Conservation (phyloP, 2,797 vertebrate genomes). For the Phalloptychus januarius region DNA sequence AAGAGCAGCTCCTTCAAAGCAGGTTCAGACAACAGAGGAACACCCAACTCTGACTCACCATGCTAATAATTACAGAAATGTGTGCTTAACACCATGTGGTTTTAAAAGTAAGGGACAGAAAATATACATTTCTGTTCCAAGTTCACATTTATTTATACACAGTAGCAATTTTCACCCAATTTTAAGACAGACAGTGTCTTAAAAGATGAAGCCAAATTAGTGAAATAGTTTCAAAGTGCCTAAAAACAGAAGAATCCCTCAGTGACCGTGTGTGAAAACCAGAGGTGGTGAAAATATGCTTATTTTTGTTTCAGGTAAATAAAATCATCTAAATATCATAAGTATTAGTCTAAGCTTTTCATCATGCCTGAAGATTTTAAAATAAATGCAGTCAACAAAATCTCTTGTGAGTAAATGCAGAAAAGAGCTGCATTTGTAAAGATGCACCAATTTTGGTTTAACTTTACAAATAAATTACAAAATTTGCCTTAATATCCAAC, state of each 20-base stretch:
- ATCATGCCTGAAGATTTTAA: background rate
- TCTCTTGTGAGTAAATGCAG: background rate
- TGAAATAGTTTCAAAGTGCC: background rate
- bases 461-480: background rate
- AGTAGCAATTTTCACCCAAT: background rate
- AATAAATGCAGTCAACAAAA: background rate
- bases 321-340: background rate
- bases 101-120: background rate
- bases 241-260: background rate
- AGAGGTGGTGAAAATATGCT: background rate
- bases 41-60: slow-evolving; percentile 62
- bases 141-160: background rate
- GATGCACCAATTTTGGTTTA: background rate
- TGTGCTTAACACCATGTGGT: slow-evolving; percentile 25
- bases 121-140: background rate
- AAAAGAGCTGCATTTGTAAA: background rate
- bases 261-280: background rate
- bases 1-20: slow-evolving; percentile 38
- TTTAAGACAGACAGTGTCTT: background rate
- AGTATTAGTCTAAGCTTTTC: background rate
- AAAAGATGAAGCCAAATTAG: background rate
- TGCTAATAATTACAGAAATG: slow-evolving; percentile 17
- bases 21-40: slow-evolving; percentile 38
- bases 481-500: background rate
- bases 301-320: background rate